Evolutionary conservation across 2,113 vertebrate genomes (phyloP).

Genomic region (Tinamus guttatus): DNA sequence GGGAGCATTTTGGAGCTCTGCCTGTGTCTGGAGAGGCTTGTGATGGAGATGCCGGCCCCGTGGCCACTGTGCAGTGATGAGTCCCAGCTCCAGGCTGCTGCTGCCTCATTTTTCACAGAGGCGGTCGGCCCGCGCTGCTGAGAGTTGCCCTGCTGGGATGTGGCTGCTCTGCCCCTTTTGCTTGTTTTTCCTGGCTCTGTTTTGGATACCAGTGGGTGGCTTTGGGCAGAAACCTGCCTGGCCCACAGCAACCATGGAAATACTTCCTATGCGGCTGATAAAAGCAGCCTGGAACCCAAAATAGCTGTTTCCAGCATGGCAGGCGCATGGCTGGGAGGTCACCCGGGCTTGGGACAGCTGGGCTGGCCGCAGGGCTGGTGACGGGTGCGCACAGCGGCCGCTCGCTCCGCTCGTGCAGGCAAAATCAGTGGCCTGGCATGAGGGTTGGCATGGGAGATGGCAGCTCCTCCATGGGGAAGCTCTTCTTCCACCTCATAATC

Average conservation of each 20-base stretch:
- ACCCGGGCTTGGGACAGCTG: not conserved
- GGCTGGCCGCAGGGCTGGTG: too few species aligned
- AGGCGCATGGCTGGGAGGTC: not conserved
- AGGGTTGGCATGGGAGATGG: not conserved
- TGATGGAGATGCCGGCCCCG: not conserved
- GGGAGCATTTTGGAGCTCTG: not conserved
- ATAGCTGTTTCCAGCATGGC: not conserved
- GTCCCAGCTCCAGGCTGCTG: not conserved
- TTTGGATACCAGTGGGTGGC: not conserved
- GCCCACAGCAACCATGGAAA: not conserved
- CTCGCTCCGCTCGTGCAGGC: not conserved
- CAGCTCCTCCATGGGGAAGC: not conserved
- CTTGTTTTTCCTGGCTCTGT: not conserved
- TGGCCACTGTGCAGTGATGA: too few species aligned
- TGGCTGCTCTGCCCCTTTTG: not conserved
- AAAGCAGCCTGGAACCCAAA: not conserved
- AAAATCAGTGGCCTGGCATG: not conserved
- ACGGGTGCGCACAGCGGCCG: not conserved
- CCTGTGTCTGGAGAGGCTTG: too few species aligned
- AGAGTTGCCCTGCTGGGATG: not conserved
- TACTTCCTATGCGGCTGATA: not conserved
- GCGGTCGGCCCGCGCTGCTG: not conserved
- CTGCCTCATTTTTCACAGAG: not conserved
- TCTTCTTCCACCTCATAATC: not conserved
- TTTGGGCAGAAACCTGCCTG: not conserved